Base-by-base conservation (phyloP, 1,140 invertebrate genomes). In the Caerostris darwini region DNA sequence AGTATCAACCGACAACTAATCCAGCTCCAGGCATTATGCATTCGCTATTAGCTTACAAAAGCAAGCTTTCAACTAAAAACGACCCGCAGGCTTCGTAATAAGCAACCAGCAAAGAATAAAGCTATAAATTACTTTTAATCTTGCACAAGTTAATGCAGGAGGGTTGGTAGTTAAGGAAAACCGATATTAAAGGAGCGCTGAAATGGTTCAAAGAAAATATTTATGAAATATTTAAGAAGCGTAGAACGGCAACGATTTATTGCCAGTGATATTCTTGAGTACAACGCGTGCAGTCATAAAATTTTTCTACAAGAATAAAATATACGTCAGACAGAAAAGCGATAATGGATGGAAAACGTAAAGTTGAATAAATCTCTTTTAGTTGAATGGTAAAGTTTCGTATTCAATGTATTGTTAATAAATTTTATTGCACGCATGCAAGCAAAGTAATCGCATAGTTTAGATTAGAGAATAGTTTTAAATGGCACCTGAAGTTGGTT, bases 181-280 rank as follows among this genome's bases (percentile, higher is more conserved):
- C 71, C 71, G 50, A 77, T 77, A 53, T 34, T 12, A 34, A 77
- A 50, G 71, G 8, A 12, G 10, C n/a, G 50, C 71, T 77, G 71
- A 77, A 77, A 53, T 77, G 12, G 12, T 77, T 77, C 71, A 34
- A 77, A 77, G 69, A 71, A 34, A 77, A 34, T 77, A 77, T 77
- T 77, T 77, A 77, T 77, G 34, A 77, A 77, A 77, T 77, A 77
- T 77, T 77, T 77, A 77, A 77, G 71, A 50, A 53, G 34, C 34
- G 34, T 50, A 77, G 19, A 50, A 10, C 34, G 12, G 71, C 8
- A 12, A 34, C 19, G 50, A 77, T 69, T 69, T 69, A 69, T 69
- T 5, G 67, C 17, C 3, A 19, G 67, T 7, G 71, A 77, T 50
- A 77, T 77, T 77, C 71, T 77, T 12, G 12, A 8, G 10, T 12